phyloP scores from a whole-genome alignment of 2,888 invertebrate species.

The Lysandra coridon region DNA sequence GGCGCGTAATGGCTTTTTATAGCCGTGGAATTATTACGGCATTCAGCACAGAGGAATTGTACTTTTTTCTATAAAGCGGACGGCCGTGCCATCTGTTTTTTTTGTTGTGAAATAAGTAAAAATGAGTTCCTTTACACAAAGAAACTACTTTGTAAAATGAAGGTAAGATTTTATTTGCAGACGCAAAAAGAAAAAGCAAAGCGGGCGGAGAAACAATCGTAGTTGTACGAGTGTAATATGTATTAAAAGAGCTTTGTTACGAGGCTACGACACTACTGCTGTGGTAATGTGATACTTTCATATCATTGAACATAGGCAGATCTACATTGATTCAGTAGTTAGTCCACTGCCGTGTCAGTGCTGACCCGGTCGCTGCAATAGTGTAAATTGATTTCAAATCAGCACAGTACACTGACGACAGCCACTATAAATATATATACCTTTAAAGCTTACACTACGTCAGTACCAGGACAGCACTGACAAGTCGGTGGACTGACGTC shows the following conservation, averaged over 20 bases:
- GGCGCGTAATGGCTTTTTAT: constrained; percentile 19
- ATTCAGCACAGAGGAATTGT: constrained; percentile 8
- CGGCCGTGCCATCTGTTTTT: constrained; percentile 23
- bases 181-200: background rate
- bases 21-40: constrained; percentile 25
- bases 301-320: too few species aligned
- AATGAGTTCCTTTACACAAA: constrained; percentile 28
- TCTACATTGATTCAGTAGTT: too few species aligned
- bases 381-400: too few species aligned
- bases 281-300: too few species aligned
- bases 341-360: too few species aligned
- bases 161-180: constrained; percentile 28
- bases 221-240: background rate
- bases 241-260: background rate
- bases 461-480: too few species aligned
- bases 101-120: constrained; percentile 23
- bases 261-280: too few species aligned
- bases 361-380: too few species aligned
- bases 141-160: constrained; percentile 27
- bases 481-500: too few species aligned
- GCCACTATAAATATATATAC: too few species aligned
- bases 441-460: too few species aligned
- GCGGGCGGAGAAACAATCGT: background rate
- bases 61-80: constrained; percentile 25
- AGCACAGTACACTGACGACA: too few species aligned